Conservation (phyloP, 37 sponge, comb jelly and placozoan species). For the Hormiphora californensis region DNA sequence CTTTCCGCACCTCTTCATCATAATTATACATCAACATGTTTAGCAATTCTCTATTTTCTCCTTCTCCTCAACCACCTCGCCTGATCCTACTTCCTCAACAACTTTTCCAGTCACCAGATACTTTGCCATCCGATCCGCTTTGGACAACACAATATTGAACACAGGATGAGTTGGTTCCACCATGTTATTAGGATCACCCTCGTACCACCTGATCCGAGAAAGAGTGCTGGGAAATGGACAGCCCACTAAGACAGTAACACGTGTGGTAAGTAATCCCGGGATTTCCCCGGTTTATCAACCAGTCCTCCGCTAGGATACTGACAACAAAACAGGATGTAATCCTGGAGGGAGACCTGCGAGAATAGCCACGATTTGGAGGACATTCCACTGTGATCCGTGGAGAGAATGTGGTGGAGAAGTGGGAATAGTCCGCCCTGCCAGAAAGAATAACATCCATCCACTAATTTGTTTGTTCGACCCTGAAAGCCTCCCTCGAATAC, state of each 20-base stretch:
- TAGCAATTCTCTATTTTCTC: too few relatives aligned
- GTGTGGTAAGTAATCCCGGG: constrained; percentile 74
- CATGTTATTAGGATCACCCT: background rate
- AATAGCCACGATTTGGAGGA: constrained; percentile 47
- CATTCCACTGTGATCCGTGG: background rate
- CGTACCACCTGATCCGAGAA: background rate
- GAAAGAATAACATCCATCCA: constrained; percentile 98
- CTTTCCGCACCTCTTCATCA: too few relatives aligned
- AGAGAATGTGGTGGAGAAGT: constrained; percentile 59
- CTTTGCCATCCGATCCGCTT: constrained; percentile 54
- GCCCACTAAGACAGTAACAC: constrained; percentile 91
- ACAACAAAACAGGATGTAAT: constrained; percentile 89
- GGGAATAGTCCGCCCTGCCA: constrained; percentile 97
- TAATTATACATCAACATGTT: too few relatives aligned
- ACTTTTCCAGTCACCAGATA: too few relatives aligned
- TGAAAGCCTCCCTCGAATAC: constrained; percentile 93
- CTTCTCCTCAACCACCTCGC: too few relatives aligned
- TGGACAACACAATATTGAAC: constrained; percentile 69
- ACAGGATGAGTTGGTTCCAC: constrained; percentile 70
- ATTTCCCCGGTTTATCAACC: constrained; percentile 89
- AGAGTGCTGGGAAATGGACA: constrained; percentile 79
- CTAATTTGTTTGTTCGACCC: constrained; percentile 93
- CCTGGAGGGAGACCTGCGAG: constrained; percentile 70
- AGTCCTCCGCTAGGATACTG: constrained; percentile 78
- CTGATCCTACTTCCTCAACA: too few relatives aligned